phyloP scores from a whole-genome alignment of 1,140 invertebrate genomes.

The Temnothorax longispinosus region DNA sequence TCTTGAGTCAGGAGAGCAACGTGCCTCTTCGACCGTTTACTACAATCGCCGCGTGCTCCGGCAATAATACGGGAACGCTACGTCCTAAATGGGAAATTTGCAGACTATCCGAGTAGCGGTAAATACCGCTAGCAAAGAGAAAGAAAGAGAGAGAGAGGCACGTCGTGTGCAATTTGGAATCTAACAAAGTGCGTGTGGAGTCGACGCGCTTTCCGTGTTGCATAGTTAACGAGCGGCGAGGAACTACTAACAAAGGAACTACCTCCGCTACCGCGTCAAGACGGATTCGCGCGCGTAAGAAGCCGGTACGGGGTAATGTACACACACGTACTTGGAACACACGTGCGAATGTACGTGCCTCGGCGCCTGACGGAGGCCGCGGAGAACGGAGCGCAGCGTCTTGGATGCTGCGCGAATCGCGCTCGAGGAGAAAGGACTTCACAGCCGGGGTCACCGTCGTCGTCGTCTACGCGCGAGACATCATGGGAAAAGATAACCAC shows the following conservation, averaged over 20 bases:
- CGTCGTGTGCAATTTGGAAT: background rate
- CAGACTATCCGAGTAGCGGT: background rate
- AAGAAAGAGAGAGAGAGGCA: background rate
- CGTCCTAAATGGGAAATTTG: slow-evolving; percentile 24
- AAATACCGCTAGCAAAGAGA: background rate
- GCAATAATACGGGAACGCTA: background rate
- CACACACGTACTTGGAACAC: slow-evolving; percentile 18
- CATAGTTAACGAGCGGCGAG: slow-evolving; percentile 48
- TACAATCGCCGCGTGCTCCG: background rate
- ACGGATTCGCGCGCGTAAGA: background rate
- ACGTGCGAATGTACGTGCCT: slow-evolving; percentile 32
- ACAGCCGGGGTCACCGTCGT: slow-evolving; percentile 61
- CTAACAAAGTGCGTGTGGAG: slow-evolving; percentile 18
- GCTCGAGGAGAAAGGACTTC: slow-evolving; percentile 72
- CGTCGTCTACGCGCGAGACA: slow-evolving; percentile 59
- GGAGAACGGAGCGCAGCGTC: slow-evolving; percentile 35
- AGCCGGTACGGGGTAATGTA: background rate
- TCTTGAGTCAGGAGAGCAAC: background rate
- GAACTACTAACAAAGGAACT: slow-evolving; percentile 37
- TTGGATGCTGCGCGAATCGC: slow-evolving; percentile 50
- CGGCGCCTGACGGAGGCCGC: slow-evolving; percentile 14
- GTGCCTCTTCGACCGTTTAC: background rate
- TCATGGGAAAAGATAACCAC: slow-evolving; percentile 69
- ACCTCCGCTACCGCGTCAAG: slow-evolving; percentile 17
- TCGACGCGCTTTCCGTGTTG: slow-evolving; percentile 40